Evolutionary conservation across 2,113 vertebrate genomes (phyloP).

Genomic region (Muntiacus muntjak): DNA sequence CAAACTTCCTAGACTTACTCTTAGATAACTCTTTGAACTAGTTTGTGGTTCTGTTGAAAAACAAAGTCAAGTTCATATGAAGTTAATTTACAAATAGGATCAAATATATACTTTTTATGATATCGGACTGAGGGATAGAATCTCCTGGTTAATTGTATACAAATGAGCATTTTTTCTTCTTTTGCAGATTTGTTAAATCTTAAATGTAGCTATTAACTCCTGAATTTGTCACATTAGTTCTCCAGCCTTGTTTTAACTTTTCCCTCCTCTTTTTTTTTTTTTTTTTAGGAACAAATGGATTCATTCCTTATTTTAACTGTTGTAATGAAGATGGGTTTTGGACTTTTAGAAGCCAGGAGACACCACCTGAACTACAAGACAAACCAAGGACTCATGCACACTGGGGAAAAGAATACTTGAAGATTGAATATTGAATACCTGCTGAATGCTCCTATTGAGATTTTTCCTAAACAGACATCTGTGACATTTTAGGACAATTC

Average conservation of each 20-base stretch:
- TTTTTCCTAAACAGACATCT: constrained; percentile 28
- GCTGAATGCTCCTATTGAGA: background rate
- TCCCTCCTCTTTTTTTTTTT: background rate
- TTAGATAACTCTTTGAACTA: background rate
- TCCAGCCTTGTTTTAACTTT: background rate
- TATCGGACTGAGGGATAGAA: background rate
- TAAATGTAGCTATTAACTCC: constrained; percentile 12
- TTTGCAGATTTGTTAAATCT: constrained; percentile 33
- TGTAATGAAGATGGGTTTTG: constrained; percentile 44
- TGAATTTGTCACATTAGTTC: background rate
- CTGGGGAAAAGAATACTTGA: background rate
- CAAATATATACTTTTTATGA: background rate
- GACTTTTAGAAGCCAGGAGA: constrained; percentile 23
- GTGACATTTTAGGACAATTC: background rate
- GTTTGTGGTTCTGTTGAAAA: background rate
- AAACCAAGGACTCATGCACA: constrained; percentile 8
- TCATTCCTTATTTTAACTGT: constrained; percentile 29
- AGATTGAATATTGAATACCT: constrained; percentile 34
- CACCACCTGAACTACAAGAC: background rate
- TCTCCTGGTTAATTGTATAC: background rate
- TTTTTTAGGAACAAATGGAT: constrained; percentile 40
- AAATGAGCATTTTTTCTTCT: background rate
- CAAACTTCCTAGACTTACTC: background rate
- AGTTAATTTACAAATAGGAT: constrained; percentile 1
- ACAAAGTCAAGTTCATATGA: background rate